phyloP scores from a whole-genome alignment of 2,797 vertebrate species.

The Galago senegalensis region DNA sequence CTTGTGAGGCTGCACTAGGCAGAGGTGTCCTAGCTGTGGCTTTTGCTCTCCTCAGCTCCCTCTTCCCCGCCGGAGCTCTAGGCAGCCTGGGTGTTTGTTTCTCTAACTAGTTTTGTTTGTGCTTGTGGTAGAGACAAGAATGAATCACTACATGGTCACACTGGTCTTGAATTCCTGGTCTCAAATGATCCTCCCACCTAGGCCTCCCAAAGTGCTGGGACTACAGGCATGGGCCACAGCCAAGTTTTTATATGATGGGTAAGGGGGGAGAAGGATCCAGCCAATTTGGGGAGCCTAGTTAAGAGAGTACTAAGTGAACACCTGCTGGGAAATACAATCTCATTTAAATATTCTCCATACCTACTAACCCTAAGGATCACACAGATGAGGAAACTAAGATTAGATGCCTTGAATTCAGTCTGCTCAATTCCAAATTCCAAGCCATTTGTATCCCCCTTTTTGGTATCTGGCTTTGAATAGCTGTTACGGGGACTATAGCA shows the following conservation, averaged over 20 bases:
- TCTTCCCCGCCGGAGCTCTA: neutral
- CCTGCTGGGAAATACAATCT: neutral
- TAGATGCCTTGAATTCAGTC: neutral
- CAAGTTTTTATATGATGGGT: neutral
- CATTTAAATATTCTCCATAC: constrained; percentile 33
- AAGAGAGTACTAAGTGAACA: constrained; percentile 40
- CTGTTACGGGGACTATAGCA: neutral
- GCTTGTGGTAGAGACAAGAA: neutral
- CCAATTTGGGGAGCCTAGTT: neutral
- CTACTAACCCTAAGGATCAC: neutral
- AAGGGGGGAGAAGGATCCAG: neutral
- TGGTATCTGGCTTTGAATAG: neutral
- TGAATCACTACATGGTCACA: neutral
- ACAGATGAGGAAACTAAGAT: neutral
- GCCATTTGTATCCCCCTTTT: neutral
- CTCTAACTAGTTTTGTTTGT: constrained; percentile 1
- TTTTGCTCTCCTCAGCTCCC: neutral
- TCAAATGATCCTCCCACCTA: neutral
- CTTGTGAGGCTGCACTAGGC: constrained; percentile 19
- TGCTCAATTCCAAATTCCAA: constrained; percentile 33
- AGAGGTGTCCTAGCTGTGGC: neutral
- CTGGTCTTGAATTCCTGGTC: neutral
- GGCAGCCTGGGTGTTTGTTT: neutral
- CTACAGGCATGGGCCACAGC: neutral
- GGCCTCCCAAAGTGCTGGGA: neutral